Evolutionary conservation across 2,797 vertebrate genomes (phyloP).

Genomic region (Muscicapa striata): DNA sequence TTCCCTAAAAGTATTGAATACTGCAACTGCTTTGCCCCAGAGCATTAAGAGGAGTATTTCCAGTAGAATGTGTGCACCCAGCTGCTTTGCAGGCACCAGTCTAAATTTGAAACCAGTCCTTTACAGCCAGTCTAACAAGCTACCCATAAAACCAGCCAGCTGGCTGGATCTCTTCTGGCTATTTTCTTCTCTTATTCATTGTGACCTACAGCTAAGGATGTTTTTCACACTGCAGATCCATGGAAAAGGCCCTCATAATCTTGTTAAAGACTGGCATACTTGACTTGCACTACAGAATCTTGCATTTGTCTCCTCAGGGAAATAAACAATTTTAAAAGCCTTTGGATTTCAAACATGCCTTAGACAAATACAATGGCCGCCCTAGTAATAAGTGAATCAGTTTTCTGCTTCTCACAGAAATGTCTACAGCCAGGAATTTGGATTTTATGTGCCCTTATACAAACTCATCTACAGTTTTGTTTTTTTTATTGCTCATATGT

Average conservation of each 20-base stretch:
- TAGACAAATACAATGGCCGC: slow-evolving; percentile 46
- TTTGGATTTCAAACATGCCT: slow-evolving; percentile 45
- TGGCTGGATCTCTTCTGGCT: slow-evolving; percentile 12
- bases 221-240: slow-evolving; percentile 38
- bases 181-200: not conserved
- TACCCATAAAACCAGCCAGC: not conserved
- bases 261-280: slow-evolving; percentile 34
- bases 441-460: slow-evolving; percentile 32
- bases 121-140: slow-evolving; percentile 1
- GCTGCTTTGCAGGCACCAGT: not conserved
- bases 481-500: slow-evolving; percentile 38
- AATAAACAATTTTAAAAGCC: slow-evolving; percentile 50
- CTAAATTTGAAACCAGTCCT: not conserved
- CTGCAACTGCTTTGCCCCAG: not conserved
- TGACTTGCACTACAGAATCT: slow-evolving; percentile 23
- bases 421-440: not conserved
- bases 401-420: slow-evolving; percentile 25
- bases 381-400: slow-evolving; percentile 1
- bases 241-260: slow-evolving; percentile 50
- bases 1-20: not conserved
- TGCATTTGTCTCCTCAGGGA: slow-evolving; percentile 47
- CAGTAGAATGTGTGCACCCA: not conserved
- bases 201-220: slow-evolving; percentile 51
- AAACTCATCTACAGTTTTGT: not conserved
- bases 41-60: not conserved